phyloP scores from a whole-genome alignment of 53 echinoderm and acorn worm species.

The Astropecten irregularis region DNA sequence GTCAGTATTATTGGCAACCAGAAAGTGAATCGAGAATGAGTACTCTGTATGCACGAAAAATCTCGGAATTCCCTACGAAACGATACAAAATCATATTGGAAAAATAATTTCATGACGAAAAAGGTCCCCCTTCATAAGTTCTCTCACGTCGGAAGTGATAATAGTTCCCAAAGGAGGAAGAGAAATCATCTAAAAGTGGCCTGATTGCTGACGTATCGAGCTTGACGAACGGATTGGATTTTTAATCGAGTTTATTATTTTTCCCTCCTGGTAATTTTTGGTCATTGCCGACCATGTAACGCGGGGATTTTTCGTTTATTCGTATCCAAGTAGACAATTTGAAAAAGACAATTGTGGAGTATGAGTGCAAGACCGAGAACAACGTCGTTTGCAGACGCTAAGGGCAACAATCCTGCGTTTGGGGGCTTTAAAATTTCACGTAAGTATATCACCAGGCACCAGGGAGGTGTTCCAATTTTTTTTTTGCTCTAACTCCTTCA shows the following conservation, averaged over 20 bases:
- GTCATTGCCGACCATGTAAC: slow-evolving; percentile 85
- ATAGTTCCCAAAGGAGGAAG: background rate
- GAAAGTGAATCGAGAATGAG: slow-evolving; percentile 54
- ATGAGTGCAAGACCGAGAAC: slow-evolving; percentile 99
- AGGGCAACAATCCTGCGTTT: slow-evolving; percentile 90
- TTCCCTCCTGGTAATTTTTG: slow-evolving; percentile 36
- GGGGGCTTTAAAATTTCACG: slow-evolving; percentile 99
- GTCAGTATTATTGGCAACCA: slow-evolving; percentile 72
- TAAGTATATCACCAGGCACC: slow-evolving; percentile 69
- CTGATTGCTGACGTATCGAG: slow-evolving; percentile 30
- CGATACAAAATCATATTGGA: slow-evolving; percentile 15
- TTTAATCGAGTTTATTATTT: slow-evolving; percentile 33
- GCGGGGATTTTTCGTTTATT: slow-evolving; percentile 34
- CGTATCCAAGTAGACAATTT: slow-evolving; percentile 40
- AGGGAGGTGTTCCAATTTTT: background rate
- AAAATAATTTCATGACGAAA: slow-evolving; percentile 20
- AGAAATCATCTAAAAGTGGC: slow-evolving; percentile 27
- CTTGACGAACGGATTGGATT: slow-evolving; percentile 42
- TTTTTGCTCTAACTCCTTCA: background rate
- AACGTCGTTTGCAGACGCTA: slow-evolving; percentile 99
- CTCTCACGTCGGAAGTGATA: background rate
- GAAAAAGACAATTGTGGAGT: slow-evolving; percentile 63
- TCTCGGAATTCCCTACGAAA: slow-evolving; percentile 42
- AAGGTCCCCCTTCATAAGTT: background rate
- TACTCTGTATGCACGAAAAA: slow-evolving; percentile 31